Evolutionary conservation across 1,140 invertebrate genomes (phyloP).

Genomic region (Plectus sambesii): DNA sequence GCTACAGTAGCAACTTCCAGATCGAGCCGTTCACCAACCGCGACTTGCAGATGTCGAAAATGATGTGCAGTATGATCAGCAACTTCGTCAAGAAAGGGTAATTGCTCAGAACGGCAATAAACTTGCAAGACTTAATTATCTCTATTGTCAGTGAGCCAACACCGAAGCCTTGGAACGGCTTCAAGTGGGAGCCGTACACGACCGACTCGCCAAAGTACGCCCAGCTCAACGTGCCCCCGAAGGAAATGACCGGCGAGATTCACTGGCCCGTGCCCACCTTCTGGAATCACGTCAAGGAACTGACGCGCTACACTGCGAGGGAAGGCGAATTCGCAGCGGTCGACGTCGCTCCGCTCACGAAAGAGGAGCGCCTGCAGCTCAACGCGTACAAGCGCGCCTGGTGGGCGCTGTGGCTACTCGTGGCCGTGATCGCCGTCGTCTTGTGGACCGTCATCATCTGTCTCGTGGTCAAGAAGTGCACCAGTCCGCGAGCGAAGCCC

Average conservation of each 20-base stretch:
- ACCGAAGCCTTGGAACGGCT: constrained; percentile 34
- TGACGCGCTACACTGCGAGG: constrained; percentile 25
- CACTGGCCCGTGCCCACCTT: constrained; percentile 38
- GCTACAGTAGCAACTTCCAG: constrained; percentile 42
- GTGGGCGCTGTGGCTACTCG: constrained; percentile 40
- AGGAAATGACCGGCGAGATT: constrained; percentile 35
- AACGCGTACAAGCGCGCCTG: constrained; percentile 38
- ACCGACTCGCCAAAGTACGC: constrained; percentile 31
- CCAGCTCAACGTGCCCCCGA: constrained; percentile 37
- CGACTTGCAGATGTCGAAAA: constrained; percentile 36
- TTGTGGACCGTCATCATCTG: constrained; percentile 35
- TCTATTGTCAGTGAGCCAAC: constrained; percentile 33
- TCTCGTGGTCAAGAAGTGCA: constrained; percentile 31
- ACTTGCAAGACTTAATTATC: background rate
- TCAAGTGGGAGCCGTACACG: constrained; percentile 30
- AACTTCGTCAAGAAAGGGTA: constrained; percentile 37
- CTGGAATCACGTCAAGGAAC: constrained; percentile 40
- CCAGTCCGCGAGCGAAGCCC: constrained; percentile 22
- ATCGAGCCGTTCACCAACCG: constrained; percentile 35
- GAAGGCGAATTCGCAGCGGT: constrained; percentile 19
- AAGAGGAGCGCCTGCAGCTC: constrained; percentile 28
- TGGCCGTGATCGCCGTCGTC: constrained; percentile 30
- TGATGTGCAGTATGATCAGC: constrained; percentile 40
- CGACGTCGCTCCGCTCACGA: constrained; percentile 12
- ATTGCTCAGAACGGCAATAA: background rate